These are phyloP conservation scores for Neuroterus valhalla DNA, from an alignment of 1,140 invertebrate genomes.

Conservation along the genomic window DNA sequence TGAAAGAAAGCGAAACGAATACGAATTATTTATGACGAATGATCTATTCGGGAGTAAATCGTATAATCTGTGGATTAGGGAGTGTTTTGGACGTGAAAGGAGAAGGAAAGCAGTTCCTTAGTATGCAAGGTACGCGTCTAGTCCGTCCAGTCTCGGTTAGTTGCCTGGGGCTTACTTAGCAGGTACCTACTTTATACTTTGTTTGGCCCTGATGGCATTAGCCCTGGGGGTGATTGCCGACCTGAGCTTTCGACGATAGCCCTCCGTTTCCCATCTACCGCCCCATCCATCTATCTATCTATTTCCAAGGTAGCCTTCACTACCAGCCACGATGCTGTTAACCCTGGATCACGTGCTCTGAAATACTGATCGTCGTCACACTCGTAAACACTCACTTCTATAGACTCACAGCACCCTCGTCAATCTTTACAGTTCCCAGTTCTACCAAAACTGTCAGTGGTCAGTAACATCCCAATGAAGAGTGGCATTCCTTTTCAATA, in stretches of 20 bases:
- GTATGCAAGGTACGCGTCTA: slow-evolving; percentile 61
- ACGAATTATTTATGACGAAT: slow-evolving; percentile 25
- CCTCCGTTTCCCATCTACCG: slow-evolving; percentile 48
- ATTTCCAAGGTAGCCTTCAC: slow-evolving; percentile 52
- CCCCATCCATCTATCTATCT: slow-evolving; percentile 40
- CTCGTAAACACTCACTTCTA: slow-evolving; percentile 53
- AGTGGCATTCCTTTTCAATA: no score
- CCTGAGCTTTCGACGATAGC: slow-evolving; percentile 55
- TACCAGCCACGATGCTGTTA: slow-evolving; percentile 64
- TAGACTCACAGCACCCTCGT: slow-evolving; percentile 32
- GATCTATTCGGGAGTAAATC: neutral
- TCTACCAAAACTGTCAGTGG: no score
- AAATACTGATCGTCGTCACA: slow-evolving; percentile 64
- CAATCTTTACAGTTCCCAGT: no score
- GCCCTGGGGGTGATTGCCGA: slow-evolving; percentile 67
- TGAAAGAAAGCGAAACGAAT: neutral
- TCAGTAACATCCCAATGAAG: no score
- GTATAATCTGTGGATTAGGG: slow-evolving; percentile 20
- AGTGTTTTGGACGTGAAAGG: slow-evolving; percentile 22
- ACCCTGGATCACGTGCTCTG: slow-evolving; percentile 67
- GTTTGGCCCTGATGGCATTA: slow-evolving; percentile 72
- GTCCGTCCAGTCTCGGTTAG: slow-evolving; percentile 63
- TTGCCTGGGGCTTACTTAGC: slow-evolving; percentile 69
- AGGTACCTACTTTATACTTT: slow-evolving; percentile 72
- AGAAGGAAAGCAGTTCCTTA: slow-evolving; percentile 48